Evolutionary conservation across 2,888 invertebrate genomes (phyloP).

Genomic region (Hydrotaea diabolus): DNA sequence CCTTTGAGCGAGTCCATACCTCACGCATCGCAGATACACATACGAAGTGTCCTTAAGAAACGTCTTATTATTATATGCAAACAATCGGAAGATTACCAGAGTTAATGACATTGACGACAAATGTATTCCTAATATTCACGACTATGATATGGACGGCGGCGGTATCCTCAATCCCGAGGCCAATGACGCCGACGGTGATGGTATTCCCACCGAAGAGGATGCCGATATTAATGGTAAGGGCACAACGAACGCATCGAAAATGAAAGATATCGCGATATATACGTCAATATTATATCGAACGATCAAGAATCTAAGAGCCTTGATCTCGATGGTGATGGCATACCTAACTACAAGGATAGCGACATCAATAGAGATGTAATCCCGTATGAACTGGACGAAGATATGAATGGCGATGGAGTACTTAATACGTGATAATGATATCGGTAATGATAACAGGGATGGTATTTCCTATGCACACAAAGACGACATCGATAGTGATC

Average conservation of each 20-base stretch:
- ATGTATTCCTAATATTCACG: constrained; percentile 71
- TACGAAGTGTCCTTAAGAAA: not conserved
- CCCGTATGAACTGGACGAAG: constrained; percentile 73
- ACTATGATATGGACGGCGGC: constrained; percentile 74
- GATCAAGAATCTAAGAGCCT: constrained; percentile 65
- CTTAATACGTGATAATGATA: constrained; percentile 66
- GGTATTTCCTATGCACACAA: constrained; percentile 81
- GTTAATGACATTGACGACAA: constrained; percentile 73
- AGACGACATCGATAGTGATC: constrained; percentile 78
- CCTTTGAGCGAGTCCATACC: not conserved
- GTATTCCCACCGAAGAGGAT: constrained; percentile 75
- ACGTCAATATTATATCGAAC: constrained; percentile 68
- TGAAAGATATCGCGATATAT: constrained; percentile 68
- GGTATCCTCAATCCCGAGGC: constrained; percentile 73
- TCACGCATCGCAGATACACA: not conserved
- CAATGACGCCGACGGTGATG: constrained; percentile 71
- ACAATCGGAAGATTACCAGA: constrained; percentile 28
- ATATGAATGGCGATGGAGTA: constrained; percentile 70
- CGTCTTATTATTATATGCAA: constrained; percentile 24
- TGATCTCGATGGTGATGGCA: constrained; percentile 72
- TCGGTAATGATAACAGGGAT: constrained; percentile 80
- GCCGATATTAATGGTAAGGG: constrained; percentile 73
- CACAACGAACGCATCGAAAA: constrained; percentile 71
- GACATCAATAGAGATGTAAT: constrained; percentile 74
- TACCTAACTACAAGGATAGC: constrained; percentile 74